phyloP scores from a whole-genome alignment of 2,888 invertebrate species.

The Melinaea menophilus region DNA sequence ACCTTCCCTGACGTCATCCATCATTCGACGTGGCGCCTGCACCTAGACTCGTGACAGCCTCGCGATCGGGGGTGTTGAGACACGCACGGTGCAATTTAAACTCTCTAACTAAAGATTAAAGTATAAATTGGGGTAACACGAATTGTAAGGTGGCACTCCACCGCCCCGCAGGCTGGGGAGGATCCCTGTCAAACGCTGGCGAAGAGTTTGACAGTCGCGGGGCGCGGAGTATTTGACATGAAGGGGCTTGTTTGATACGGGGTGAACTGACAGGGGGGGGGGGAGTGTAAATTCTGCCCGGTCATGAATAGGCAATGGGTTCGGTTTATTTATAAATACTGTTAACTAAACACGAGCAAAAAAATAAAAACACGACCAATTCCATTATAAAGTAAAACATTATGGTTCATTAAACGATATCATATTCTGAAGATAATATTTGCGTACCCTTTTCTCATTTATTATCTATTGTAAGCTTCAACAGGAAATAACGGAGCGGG shows the following conservation, averaged over 20 bases:
- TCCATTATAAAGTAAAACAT: neutral
- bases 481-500: slow-evolving; percentile 56
- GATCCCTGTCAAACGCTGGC: slow-evolving; percentile 78
- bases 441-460: slow-evolving; percentile 32
- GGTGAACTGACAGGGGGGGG: slow-evolving; percentile 61
- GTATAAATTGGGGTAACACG: slow-evolving; percentile 33
- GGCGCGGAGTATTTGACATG: slow-evolving; percentile 78
- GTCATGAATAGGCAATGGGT: slow-evolving; percentile 79
- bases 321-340: slow-evolving; percentile 77
- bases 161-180: slow-evolving; percentile 72
- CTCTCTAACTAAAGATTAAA: slow-evolving; percentile 35
- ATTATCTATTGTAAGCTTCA: slow-evolving; percentile 39
- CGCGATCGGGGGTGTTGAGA: slow-evolving; percentile 46
- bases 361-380: slow-evolving; percentile 35
- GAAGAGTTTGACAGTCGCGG: slow-evolving; percentile 79
- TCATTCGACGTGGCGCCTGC: slow-evolving; percentile 77
- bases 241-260: slow-evolving; percentile 78
- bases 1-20: slow-evolving; percentile 77
- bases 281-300: slow-evolving; percentile 68
- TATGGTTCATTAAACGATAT: slow-evolving; percentile 1
- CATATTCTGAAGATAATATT: slow-evolving; percentile 15
- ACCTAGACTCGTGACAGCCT: slow-evolving; percentile 73
- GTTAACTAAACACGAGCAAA: slow-evolving; percentile 68
- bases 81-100: slow-evolving; percentile 35
- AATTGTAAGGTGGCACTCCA: slow-evolving; percentile 62